These are phyloP conservation scores for Campaea margaritaria DNA, from an alignment of 2,888 invertebrate species.

Conservation along the genomic window DNA sequence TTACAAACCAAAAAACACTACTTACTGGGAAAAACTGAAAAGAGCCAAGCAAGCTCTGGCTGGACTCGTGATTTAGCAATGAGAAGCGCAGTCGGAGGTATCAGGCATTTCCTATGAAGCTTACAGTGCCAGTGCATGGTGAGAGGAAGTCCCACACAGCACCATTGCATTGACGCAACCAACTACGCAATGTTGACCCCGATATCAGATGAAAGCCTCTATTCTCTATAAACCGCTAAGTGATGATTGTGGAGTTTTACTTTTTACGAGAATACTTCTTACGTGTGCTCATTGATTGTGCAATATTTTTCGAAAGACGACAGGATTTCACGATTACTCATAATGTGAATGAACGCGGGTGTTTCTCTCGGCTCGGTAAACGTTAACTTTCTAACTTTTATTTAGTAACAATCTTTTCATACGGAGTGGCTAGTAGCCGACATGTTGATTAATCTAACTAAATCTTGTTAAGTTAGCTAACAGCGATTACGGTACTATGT, in stretches of 20 bases:
- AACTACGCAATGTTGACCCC: constrained; percentile 15
- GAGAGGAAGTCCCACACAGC: neutral
- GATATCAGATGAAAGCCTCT: constrained; percentile 26
- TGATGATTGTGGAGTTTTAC: constrained; percentile 12
- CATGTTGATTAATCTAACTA: no score
- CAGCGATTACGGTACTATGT: no score
- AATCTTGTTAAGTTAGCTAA: no score
- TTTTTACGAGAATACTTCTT: constrained; percentile 17
- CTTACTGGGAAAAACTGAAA: neutral
- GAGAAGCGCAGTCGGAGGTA: no score
- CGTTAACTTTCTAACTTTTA: constrained; percentile 36
- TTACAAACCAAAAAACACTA: neutral
- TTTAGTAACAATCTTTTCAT: constrained; percentile 25
- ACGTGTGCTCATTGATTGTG: constrained; percentile 29
- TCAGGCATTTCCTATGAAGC: no score
- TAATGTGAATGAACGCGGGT: constrained; percentile 31
- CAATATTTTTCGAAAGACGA: constrained; percentile 32
- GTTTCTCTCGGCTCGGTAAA: constrained; percentile 33
- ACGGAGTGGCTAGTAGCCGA: constrained; percentile 2
- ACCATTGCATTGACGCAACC: constrained; percentile 9
- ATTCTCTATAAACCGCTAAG: constrained; percentile 12
- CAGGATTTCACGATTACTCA: constrained; percentile 43
- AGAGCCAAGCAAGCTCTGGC: neutral
- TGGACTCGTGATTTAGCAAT: no score
- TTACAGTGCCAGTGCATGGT: no score